Conservation (phyloP, 2,888 invertebrate species). For the Thymelicus acteon region DNA sequence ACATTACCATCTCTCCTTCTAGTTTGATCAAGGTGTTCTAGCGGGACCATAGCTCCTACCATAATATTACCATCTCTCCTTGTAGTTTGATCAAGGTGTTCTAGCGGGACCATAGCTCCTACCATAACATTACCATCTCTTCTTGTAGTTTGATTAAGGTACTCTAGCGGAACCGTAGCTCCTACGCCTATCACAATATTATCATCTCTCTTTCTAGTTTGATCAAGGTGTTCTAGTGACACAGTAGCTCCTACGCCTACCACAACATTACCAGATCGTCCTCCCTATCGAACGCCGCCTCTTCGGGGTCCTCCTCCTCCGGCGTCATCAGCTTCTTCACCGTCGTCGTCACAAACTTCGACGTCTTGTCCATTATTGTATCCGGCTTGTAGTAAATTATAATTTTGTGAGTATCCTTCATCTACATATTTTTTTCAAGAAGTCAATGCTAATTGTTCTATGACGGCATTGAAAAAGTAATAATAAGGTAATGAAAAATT, state of each 20-base stretch:
- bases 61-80: too few species aligned
- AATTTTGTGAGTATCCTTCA: not conserved
- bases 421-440: not conserved
- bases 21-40: too few species aligned
- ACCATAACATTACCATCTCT: too few species aligned
- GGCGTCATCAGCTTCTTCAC: constrained; percentile 82
- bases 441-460: not conserved
- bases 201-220: too few species aligned
- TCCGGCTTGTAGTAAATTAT: constrained; percentile 79
- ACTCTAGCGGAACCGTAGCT: not conserved
- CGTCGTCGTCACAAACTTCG: constrained; percentile 78
- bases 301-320: constrained; percentile 76
- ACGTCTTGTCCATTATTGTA: constrained; percentile 83
- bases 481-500: not conserved
- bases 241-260: not conserved
- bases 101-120: not conserved
- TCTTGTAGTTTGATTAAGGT: too few species aligned
- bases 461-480: not conserved
- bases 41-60: too few species aligned
- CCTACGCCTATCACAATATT: too few species aligned
- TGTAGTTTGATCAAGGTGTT: too few species aligned
- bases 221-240: not conserved
- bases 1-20: too few species aligned
- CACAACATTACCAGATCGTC: constrained; percentile 88
- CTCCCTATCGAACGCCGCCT: constrained; percentile 87